These are phyloP conservation scores for Morinoia aosen DNA, from an alignment of 2,888 invertebrate genomes.

Conservation along the genomic window DNA sequence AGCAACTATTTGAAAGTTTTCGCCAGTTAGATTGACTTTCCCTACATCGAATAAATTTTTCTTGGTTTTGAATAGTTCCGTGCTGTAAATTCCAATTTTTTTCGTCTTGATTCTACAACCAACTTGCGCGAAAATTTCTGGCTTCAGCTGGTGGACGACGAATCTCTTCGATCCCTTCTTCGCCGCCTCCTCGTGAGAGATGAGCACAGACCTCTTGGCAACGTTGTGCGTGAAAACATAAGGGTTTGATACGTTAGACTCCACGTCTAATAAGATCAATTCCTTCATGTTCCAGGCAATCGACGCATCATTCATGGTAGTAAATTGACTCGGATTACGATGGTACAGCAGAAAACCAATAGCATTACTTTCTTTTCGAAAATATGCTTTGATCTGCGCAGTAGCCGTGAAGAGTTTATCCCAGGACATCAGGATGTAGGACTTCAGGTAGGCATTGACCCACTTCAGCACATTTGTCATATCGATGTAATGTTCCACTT, in stretches of 20 bases:
- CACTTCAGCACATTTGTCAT: not conserved
- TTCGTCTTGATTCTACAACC: not conserved
- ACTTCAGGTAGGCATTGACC: not conserved
- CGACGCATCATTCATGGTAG: not conserved
- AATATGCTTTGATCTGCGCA: not conserved
- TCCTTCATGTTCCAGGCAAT: constrained; percentile 54
- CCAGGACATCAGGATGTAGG: not conserved
- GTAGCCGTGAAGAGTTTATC: not conserved
- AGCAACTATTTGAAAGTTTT: not conserved
- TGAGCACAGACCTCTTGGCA: not conserved
- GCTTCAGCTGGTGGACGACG: not conserved
- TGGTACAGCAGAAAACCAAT: constrained; percentile 53
- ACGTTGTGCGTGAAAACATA: not conserved
- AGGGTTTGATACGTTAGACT: not conserved
- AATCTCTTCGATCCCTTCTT: not conserved
- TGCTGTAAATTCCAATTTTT: not conserved
- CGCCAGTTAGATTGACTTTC: not conserved
- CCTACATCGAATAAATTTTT: not conserved
- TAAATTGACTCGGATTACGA: not conserved
- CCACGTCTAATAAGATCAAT: constrained; percentile 36
- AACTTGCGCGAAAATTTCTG: not conserved
- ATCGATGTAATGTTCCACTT: not conserved
- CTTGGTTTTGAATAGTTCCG: not conserved
- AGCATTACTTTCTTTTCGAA: not conserved
- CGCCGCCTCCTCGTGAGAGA: not conserved